Base-by-base conservation (phyloP, 1,140 invertebrate genomes). In the Pseudomyrmex sp. region DNA sequence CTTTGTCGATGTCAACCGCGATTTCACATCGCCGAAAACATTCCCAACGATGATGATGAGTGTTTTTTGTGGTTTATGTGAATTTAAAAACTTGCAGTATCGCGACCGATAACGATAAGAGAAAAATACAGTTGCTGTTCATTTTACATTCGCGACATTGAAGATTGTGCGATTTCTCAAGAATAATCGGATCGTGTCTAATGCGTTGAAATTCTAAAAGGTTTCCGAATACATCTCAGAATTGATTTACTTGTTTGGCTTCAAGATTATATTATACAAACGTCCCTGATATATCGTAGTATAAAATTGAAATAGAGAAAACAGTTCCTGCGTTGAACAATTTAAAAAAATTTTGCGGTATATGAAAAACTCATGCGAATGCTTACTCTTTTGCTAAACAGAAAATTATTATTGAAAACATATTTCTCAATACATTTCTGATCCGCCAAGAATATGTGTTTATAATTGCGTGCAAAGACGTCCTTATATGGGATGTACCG, bases 151-250 rank as follows among this genome's bases (percentile, higher is more conserved):
- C 35, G n/a, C n/a, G 26, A 15, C 61, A 77, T 54, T 46, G 61
- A 66, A 65, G 54, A 56, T 35, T 54, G 35, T 35, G 18, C 26
- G 26, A 61, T 13, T 35, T 44, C 13, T 46, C 7, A 12, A 15
- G 56, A 46, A 65, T 54, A 76, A 77, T 66, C 62, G 50, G 26
- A 66, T 77, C 52, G 35, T 75, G 15, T n/a, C n/a, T 15, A 15
- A 26, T 54, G n/a, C 12, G 48, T 76, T 66, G 13, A 46, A 35
- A 54, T 65, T 15, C 26, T 54, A 18, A 54, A 44, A 56, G 48
- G 59, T 63, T 63, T 52, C 23, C 46, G 20, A 75, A 10, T 23
- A 23, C 48, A 62, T 52, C 74, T 52, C 7, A 12, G n/a, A 65
- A 77, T 77, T 65, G 23, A 10, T 54, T 65, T 62, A 75, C 73